These are phyloP conservation scores for Bradynema listronoti DNA, from an alignment of 1,140 invertebrate species.

Conservation along the genomic window DNA sequence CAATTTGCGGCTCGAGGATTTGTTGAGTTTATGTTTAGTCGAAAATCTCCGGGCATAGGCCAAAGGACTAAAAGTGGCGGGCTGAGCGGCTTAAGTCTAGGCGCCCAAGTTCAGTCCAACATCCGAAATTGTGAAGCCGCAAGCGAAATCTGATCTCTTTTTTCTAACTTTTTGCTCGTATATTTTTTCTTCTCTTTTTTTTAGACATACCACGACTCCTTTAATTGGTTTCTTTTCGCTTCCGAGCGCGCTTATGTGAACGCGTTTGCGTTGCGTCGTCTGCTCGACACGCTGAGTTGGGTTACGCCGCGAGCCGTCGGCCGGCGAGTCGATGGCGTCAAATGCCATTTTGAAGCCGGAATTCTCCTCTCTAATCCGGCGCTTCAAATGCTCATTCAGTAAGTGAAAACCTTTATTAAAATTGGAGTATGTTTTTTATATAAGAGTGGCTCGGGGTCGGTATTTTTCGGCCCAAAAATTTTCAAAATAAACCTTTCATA, in stretches of 20 bases:
- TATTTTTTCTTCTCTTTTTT: not conserved
- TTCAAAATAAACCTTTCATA: no score
- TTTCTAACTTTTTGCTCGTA: not conserved
- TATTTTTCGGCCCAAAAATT: no score
- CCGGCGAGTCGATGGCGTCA: constrained; percentile 14
- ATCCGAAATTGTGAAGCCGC: no score
- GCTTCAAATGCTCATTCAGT: constrained; percentile 47
- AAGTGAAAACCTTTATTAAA: constrained; percentile 13
- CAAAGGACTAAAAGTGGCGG: not conserved
- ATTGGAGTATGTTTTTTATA: no score
- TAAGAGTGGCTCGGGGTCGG: no score
- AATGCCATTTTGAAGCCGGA: constrained; percentile 45
- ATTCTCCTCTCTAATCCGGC: constrained; percentile 52
- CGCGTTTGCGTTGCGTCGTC: constrained; percentile 44
- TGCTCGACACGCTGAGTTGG: constrained; percentile 43
- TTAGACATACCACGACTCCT: constrained; percentile 50
- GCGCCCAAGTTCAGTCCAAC: not conserved
- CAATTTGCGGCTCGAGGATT: not conserved
- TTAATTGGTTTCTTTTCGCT: constrained; percentile 55
- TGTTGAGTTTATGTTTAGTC: not conserved
- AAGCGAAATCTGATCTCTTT: not conserved
- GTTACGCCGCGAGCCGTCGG: constrained; percentile 27
- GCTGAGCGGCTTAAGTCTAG: not conserved
- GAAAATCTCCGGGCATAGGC: not conserved
- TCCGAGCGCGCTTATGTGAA: constrained; percentile 54